Evolutionary conservation across 2,113 vertebrate species (phyloP), one percentile per base, ranked within the genome.

Genomic region (Malurus cyaneus): DNA sequence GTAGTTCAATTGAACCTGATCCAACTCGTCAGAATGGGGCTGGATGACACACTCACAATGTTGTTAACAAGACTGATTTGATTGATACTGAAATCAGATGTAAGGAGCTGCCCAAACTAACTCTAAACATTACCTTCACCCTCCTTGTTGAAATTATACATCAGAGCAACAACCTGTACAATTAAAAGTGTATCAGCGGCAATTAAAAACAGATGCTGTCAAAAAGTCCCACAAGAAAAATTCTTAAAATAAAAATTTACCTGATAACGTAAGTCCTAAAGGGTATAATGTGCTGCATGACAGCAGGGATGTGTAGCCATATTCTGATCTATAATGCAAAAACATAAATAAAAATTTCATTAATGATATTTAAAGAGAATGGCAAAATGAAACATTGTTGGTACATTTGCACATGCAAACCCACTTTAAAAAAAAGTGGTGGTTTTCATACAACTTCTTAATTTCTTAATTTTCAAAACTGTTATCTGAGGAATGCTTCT

Each of bases 201-300:
- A 91, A 80, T 42, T 39, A 74, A 19, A 74, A 94, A 84, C 7
- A 77, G 50, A 31, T 84, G 78, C 34, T 69, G 65, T 50, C 81
- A 88, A 44, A 67, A 74, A 90, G 67, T 32, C 47, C 64, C 79
- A 76, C 32, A 31, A 80, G 39, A 79, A 67, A 83, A 84, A 73
- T 5, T 62, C 42, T 93, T 88, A 70, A 89, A 89, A 92, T 62
- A 66, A 86, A 94, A 84, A 92, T 94, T 98, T 97, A 99, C 99
- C 99, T 99, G 97, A 99, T 99, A 92, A 99, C 99, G 3, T 99
- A 99, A 46, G 99, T 99, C 96, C 99, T 99, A 98, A 99, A 99
- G 62, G 99, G 99, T 94, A 99, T 99, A 97, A 99, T 99, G 97
- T 99, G 99, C 97, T 99, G 99, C 99, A 99, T 99, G 96, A 99